Conservation (phyloP, 2,888 invertebrate species). For the Trimorus sp. region DNA sequence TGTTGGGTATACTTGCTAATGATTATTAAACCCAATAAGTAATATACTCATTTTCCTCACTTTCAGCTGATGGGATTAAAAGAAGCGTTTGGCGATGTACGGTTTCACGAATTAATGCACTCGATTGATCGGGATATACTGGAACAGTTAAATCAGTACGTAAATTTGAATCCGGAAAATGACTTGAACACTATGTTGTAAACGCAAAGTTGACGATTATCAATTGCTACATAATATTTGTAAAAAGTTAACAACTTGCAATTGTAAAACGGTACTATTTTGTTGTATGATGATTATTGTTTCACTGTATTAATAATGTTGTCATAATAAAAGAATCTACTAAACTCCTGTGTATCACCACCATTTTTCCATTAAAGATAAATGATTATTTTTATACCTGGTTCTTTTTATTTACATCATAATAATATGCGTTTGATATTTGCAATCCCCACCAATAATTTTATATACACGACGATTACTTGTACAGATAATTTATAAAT, state of each 20-base stretch:
- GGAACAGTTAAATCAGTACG: slow-evolving; percentile 55
- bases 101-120: slow-evolving; percentile 85
- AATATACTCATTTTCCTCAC: slow-evolving; percentile 56
- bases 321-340: slow-evolving; percentile 75
- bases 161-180: slow-evolving; percentile 19
- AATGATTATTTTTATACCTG: no score
- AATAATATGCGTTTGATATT: no score
- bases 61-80: slow-evolving; percentile 87
- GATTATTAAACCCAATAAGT: no score
- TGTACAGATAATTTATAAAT: no score
- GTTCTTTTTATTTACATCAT: no score
- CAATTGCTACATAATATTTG: slow-evolving; percentile 71
- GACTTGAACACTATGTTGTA: slow-evolving; percentile 24
- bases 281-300: slow-evolving; percentile 78
- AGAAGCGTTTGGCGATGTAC: slow-evolving; percentile 88
- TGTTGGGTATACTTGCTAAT: no score
- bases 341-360: not conserved
- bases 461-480: no score
- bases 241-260: slow-evolving; percentile 73
- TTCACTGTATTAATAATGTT: slow-evolving; percentile 79
- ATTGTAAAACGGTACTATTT: slow-evolving; percentile 78
- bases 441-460: no score
- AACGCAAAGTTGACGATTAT: slow-evolving; percentile 49
- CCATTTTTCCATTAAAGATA: no score
- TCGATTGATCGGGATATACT: slow-evolving; percentile 43